phyloP scores from a whole-genome alignment of 2,113 vertebrate genomes.

The Symphodus melops region DNA sequence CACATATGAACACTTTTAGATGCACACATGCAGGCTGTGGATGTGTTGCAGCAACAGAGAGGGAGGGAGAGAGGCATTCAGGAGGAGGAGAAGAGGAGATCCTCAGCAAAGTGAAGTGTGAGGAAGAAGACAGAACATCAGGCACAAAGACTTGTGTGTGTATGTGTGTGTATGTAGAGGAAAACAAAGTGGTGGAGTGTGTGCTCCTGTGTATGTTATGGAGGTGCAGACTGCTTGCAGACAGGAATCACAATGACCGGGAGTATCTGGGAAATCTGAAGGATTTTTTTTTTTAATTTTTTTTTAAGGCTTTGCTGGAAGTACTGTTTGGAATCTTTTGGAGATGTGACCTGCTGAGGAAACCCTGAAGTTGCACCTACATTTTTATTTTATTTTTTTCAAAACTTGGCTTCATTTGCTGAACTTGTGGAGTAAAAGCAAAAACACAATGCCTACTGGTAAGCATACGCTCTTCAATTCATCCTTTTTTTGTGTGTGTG shows the following conservation, averaged over 20 bases:
- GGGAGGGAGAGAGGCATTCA: constrained; percentile 34
- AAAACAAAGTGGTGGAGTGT: constrained; percentile 30
- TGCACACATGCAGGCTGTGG: constrained; percentile 62
- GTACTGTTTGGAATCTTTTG: constrained; percentile 62
- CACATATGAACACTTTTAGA: constrained; percentile 64
- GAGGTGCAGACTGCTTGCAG: constrained; percentile 40
- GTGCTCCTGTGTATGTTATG: constrained; percentile 37
- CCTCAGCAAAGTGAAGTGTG: constrained; percentile 53
- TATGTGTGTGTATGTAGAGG: constrained; percentile 12
- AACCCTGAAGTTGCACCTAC: constrained; percentile 23
- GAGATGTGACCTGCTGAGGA: constrained; percentile 65
- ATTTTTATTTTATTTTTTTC: constrained; percentile 20
- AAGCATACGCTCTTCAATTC: constrained; percentile 34
- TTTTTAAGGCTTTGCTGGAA: constrained; percentile 29
- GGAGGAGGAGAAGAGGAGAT: constrained; percentile 51
- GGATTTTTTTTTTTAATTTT: constrained; percentile 26
- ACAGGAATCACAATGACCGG: constrained; percentile 57
- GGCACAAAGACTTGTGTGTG: constrained; percentile 36
- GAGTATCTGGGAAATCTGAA: constrained; percentile 43
- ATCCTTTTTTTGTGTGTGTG: too few species aligned
- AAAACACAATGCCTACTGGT: constrained; percentile 79
- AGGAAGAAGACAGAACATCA: constrained; percentile 20
- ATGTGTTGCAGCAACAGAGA: constrained; percentile 59
- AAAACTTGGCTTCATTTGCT: background rate
- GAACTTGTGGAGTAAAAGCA: constrained; percentile 32